Conservation (phyloP, 2,797 vertebrate genomes). For the Somateria mollissima region DNA sequence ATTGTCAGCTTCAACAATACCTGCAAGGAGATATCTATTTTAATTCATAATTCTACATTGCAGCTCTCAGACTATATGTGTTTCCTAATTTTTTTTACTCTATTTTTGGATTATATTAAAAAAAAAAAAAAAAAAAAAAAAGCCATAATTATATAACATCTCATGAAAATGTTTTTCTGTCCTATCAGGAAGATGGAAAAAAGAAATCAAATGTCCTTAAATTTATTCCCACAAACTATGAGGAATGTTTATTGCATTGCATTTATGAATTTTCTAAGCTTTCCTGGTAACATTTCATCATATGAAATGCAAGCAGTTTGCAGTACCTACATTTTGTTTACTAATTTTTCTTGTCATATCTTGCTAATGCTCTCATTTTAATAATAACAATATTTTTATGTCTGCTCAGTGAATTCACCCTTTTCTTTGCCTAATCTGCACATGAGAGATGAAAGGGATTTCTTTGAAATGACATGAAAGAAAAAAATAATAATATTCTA, state of each 20-base stretch:
- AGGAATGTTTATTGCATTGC: background rate
- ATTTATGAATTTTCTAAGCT: slow-evolving; percentile 28
- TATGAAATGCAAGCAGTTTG: slow-evolving; percentile 42
- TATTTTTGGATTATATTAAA: background rate
- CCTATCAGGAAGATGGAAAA: background rate
- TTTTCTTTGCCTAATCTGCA: slow-evolving; percentile 32
- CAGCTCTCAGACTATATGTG: background rate
- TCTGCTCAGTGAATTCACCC: slow-evolving; percentile 6
- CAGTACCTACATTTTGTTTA: slow-evolving; percentile 56
- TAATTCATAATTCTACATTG: background rate
- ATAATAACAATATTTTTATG: slow-evolving; percentile 41
- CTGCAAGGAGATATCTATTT: background rate
- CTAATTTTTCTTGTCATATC: slow-evolving; percentile 20
- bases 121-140: rapidly evolving
- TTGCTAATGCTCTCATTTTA: slow-evolving; percentile 51
- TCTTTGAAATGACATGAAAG: slow-evolving; percentile 42
- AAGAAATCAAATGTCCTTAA: background rate
- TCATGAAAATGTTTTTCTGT: background rate
- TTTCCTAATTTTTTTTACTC: background rate
- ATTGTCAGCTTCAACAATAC: background rate
- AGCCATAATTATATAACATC: background rate
- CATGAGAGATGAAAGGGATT: slow-evolving; percentile 36
- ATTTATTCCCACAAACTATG: background rate
- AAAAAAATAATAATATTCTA: background rate
- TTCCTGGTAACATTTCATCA: slow-evolving; percentile 37